Base-by-base conservation (phyloP, 1,140 invertebrate species). In the Meloidogyne exigua region DNA sequence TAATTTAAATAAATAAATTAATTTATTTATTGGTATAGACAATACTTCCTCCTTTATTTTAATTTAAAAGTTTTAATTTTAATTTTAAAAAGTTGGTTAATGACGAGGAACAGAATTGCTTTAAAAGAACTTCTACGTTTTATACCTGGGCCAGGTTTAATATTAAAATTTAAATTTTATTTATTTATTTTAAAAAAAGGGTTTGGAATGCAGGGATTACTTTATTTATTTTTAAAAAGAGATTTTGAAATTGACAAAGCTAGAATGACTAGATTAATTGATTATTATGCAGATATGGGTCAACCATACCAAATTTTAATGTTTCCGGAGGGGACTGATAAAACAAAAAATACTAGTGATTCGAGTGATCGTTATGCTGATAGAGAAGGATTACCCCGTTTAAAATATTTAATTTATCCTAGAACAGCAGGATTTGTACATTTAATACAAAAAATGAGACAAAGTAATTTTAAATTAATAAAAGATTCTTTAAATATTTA, bases 311-410 rank as follows among this genome's bases (percentile, higher is more conserved):
- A 90, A 88, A 87, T 95, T 32, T 88, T 95, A 25, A 90, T 95
- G 78, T 95, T 95, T 85, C 93, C 94, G 0, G 94, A 95, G 88
- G 94, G 94, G 1, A 95, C 93, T 0, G 93, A 95, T 88, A 88
- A 94, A 26, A 93, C 92, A 12, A 87, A 88, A 26, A 89, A 89
- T 39, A 93, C 85, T 32, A 82, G 81, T 15, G 44, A 68, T 21
- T 79, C 81, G 69, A 87, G 85, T 76, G 44, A 78, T 21, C 78
- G 85, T 42, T 87, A 80, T 67, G 85, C 85, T 13, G 83, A 81
- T 32, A 83, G 81, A 26, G 79, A 87, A 73, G 82, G 83, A 25
- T 70, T 87, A 4, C 66, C 72, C n/a, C 49, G 70, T 21, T 72
- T 87, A 25, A 78, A 86, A n/a, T 49, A 87, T 76, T 77, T 87